These are phyloP conservation scores for Columba janthina DNA, from an alignment of 2,113 vertebrate species.

Conservation along the genomic window DNA sequence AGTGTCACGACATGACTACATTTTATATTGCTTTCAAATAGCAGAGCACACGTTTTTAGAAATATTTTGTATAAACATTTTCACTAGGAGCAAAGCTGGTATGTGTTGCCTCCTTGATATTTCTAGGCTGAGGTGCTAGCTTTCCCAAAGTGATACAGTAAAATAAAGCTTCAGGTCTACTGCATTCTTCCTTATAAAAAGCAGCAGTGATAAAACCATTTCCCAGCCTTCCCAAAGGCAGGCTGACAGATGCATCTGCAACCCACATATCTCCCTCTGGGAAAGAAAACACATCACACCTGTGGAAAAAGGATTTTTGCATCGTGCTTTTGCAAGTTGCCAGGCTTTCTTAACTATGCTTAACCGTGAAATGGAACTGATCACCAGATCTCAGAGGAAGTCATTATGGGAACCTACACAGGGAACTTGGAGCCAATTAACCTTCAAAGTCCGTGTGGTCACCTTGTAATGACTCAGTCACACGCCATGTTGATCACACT, in stretches of 20 bases:
- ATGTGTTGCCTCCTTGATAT: background rate
- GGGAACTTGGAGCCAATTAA: conserved; percentile 33
- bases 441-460: background rate
- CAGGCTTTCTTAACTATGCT: background rate
- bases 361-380: background rate
- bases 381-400: background rate
- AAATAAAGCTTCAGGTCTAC: background rate
- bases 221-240: background rate
- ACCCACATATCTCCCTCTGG: background rate
- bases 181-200: background rate
- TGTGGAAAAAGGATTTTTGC: background rate
- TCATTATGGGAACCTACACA: background rate
- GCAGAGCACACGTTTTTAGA: background rate
- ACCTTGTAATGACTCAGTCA: background rate
- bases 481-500: background rate
- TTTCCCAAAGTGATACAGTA: background rate
- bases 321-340: background rate
- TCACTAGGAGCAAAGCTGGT: background rate
- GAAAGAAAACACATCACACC: background rate
- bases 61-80: background rate
- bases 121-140: background rate
- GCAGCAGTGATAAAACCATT: background rate
- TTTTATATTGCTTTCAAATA: background rate
- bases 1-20: background rate
- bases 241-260: background rate